Evolutionary conservation across 2,113 vertebrate genomes (phyloP).

Genomic region (Willisornis vidua): DNA sequence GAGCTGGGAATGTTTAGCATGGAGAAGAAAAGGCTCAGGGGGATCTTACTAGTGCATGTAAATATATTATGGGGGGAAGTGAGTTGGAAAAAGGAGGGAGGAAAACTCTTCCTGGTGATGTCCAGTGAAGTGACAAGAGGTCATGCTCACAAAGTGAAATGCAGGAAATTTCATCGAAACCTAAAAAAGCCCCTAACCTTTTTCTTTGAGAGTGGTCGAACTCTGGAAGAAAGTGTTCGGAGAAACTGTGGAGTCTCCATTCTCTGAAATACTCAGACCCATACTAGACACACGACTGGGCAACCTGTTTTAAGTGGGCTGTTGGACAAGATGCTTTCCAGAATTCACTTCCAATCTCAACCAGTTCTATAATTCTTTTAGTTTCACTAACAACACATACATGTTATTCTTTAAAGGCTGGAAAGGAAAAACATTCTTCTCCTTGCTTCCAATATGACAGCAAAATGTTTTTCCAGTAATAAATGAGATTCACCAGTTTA

Average conservation of each 20-base stretch:
- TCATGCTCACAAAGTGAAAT: background rate
- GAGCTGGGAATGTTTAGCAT: background rate
- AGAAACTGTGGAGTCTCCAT: background rate
- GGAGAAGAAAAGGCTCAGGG: background rate
- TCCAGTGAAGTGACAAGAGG: background rate
- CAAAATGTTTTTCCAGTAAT: conserved; percentile 24
- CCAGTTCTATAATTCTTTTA: background rate
- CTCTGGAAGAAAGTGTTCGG: background rate
- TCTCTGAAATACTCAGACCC: background rate
- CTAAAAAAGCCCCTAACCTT: accelerated
- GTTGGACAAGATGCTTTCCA: background rate
- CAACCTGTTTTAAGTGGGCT: background rate
- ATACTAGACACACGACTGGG: background rate
- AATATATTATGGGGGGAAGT: background rate
- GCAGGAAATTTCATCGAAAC: background rate
- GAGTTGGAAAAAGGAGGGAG: background rate
- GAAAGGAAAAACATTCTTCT: background rate
- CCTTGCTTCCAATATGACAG: background rate
- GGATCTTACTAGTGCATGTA: background rate
- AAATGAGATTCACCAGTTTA: conserved; percentile 10
- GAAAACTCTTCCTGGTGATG: background rate
- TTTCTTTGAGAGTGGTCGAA: background rate
- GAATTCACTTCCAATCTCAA: background rate
- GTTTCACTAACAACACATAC: background rate
- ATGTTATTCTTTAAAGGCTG: background rate